Evolutionary conservation across 2,797 vertebrate genomes (phyloP), one percentile per base, ranked within the genome.

Genomic region (Nannoperca australis): DNA sequence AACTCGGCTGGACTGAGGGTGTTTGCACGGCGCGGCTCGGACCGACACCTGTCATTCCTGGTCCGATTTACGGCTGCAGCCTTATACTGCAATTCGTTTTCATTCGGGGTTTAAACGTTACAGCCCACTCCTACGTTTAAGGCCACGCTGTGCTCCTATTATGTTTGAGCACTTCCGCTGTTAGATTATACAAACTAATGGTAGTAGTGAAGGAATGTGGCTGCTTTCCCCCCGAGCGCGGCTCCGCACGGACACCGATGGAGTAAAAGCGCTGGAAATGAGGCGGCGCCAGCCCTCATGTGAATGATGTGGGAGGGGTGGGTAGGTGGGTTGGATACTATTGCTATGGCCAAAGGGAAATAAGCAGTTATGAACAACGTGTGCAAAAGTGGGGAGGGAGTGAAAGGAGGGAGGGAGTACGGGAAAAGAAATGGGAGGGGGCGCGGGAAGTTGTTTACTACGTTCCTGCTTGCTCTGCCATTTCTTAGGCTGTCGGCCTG

Each of bases 351-450:
- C 90, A 88, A 90, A 88, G 91, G 90, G 93, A 94, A 93, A 93
- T 92, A 85, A 88, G 92, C 91, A 93, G 92, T 94, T 93, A 93
- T 94, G 90, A 92, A 94, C 91, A 93, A 91, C 92, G 89, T 94
- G 91, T 93, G 92, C 93, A 93, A 92, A 93, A 93, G 88, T 88
- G 77, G 73, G 85, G 79, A 87, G 91, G 86, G 85, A 85, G 88
- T 65, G 79, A 85, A 79, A 76, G 85, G 79, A 87, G 91, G 86
- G 85, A 85, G 88, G 72, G 84, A 81, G 82, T 44, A 56, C 85
- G 82, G 73, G 70, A 79, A 85, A 89, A 92, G 85, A 87, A 86
- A 79, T 83, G 85, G 90, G 89, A 90, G 92, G 89, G 91, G 85
- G 82, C 50, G 56, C 76, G 78, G 78, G 65, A 93, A 92, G 91